Evolutionary conservation across 2,888 invertebrate genomes (phyloP), one percentile per base, ranked within the genome.

Genomic region (Sepioteuthis lessoniana): DNA sequence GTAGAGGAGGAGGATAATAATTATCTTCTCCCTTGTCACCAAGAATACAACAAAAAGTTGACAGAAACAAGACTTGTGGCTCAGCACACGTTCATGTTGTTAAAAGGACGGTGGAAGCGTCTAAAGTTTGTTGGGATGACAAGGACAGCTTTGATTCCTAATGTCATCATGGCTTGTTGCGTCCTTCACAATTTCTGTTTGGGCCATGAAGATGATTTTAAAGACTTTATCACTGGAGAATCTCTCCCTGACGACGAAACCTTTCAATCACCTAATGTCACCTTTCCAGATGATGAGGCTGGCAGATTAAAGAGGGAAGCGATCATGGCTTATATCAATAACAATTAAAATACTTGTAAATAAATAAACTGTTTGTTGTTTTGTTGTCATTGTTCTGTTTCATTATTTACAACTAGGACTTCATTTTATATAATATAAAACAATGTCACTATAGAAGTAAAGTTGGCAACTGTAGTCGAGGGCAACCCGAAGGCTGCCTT

Each of bases 41-140:
- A 94, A 55, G 93, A 50, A 21, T 95, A 93, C 60, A 95, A 94
- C 93, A 93, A 55, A 31, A 94, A 60, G 25, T 94, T 94, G 90
- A 94, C 93, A 35, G 94, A 94, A 13, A 94, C 94, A 16, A 94
- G 94, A 91, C 94, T 93, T 8, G 92, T 94, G 38, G 93, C 94
- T 76, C 94, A 94, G 90, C 94, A 94, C 90, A 90, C 94, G 13
- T 93, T 95, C 35, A 94, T 94, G n/a, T 92, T 95, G 7, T 93
- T 95, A 2, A 95, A 94, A 46, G 94, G 94, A 19, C 94, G 95
- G 90, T 95, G 94, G 93, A 46, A 94, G 31, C 94, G 94, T 38
- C 91, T 95, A 35, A 94, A 94, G 60, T 94, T 91, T 90, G 47
- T 94, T 42, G 95, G 95, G 42, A 94, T 95, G 94, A 42, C 90